Evolutionary conservation across 2,113 vertebrate genomes (phyloP), one percentile per base, ranked within the genome.

Genomic region (Mesembrinibis cayennensis): DNA sequence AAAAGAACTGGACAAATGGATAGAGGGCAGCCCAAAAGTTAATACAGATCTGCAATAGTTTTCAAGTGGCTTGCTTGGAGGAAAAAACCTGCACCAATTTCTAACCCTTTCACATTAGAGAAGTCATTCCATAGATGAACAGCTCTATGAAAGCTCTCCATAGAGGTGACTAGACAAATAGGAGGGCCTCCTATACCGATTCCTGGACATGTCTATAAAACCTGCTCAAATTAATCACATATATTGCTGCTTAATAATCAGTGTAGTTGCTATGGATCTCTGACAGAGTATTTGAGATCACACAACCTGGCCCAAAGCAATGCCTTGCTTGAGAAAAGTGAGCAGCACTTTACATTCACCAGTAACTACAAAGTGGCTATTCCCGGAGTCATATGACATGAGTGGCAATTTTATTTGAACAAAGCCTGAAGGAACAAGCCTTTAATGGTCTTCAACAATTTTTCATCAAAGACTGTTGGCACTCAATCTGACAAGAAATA

Each of bases 361-460:
- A 38, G 79, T 42, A 80, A 90, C 79, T 73, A 86, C 34, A 65
- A 79, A 82, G 59, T 47, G 62, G 67, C 36, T 88, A 10, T 73
- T 80, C 40, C 71, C 80, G 42, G 40, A 62, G 71, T 62, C 55
- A 45, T 83, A 34, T 66, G 82, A 93, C 82, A 69, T 42, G 74
- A 59, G n/a, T 55, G 59, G 69, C 71, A 95, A 95, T 95, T 92
- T 89, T 77, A 81, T 87, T 83, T 86, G 71, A 96, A 70, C 76
- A 95, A 87, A 86, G 79, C 67, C 92, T 2, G 3, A 71, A 90
- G 79, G 86, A 93, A 59, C 26, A 92, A 94, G 59, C 12, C 50
- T 90, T 86, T 96, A 95, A 88, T 27, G 38, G 20, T 92, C 94
- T 93, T 86, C 72, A 90, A 90, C 67, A 71, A 62, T 83, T 94